phyloP scores from a whole-genome alignment of 2,888 invertebrate genomes.

The Sycophila texana region DNA sequence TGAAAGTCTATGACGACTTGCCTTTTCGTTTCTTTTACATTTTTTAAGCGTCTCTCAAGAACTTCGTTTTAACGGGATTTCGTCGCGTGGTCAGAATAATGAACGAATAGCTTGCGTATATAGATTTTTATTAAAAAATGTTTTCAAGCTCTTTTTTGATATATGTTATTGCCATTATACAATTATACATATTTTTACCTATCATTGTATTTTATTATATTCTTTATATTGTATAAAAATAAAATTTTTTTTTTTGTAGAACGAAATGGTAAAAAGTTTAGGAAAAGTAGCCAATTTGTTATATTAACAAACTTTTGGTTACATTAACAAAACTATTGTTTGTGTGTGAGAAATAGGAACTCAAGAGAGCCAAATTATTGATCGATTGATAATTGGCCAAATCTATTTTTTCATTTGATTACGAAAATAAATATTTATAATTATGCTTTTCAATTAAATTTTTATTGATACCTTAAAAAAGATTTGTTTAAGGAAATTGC shows the following conservation, averaged over 20 bases:
- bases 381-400: slow-evolving; percentile 5
- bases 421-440: not conserved
- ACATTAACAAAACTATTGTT: slow-evolving; percentile 41
- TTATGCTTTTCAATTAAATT: not conserved
- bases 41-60: not conserved
- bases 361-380: not conserved
- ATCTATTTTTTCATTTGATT: not conserved
- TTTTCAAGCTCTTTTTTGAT: slow-evolving; percentile 35
- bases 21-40: too few relatives aligned
- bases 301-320: slow-evolving; percentile 46
- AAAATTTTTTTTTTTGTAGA: slow-evolving; percentile 25
- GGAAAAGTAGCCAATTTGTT: slow-evolving; percentile 42
- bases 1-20: too few relatives aligned
- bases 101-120: not conserved
- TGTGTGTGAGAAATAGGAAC: slow-evolving; percentile 9
- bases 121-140: slow-evolving; percentile 16
- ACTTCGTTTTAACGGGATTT: not conserved
- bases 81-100: not conserved
- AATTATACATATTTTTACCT: slow-evolving; percentile 31
- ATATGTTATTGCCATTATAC: slow-evolving; percentile 32
- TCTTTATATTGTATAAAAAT: slow-evolving; percentile 16
- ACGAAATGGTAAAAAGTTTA: slow-evolving; percentile 10
- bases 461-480: not conserved
- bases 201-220: slow-evolving; percentile 37
- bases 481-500: not conserved